Percentiles rank a stretch among this genome's conserved stretches.
Evolutionary conservation across 2,888 invertebrate species (phyloP).

Genomic region (Parochlus steinenii): DNA sequence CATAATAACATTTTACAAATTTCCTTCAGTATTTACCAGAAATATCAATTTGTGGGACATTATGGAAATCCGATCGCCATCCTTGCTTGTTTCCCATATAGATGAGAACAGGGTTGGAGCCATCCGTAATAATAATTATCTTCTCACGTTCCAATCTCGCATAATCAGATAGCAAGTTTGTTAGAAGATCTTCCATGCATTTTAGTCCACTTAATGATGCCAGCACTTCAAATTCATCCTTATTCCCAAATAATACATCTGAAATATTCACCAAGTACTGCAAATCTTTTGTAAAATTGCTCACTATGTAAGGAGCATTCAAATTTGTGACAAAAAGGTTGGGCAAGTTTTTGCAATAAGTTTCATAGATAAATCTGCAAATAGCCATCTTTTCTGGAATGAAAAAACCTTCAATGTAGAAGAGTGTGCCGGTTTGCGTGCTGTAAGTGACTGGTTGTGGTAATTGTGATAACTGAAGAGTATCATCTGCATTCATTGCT

Average conservation of each 20-base stretch:
- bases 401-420: conserved; percentile 42
- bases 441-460: too few relatives aligned
- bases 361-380: conserved; percentile 29
- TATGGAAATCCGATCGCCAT: not conserved
- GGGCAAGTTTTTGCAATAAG: conserved; percentile 25
- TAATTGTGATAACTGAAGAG: too few relatives aligned
- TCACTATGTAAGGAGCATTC: conserved; percentile 36
- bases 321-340: conserved; percentile 35
- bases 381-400: conserved; percentile 33
- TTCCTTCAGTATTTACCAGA: conserved; percentile 24
- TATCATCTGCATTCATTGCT: too few relatives aligned
- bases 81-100: conserved; percentile 1
- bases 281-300: conserved; percentile 27
- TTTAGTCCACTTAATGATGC: conserved; percentile 20
- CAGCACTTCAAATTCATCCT: conserved; percentile 34
- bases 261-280: conserved; percentile 30
- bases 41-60: conserved; percentile 28
- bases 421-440: too few relatives aligned
- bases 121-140: conserved; percentile 8
- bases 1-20: too few relatives aligned
- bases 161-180: conserved; percentile 15
- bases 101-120: conserved; percentile 11
- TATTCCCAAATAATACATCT: conserved; percentile 39
- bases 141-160: conserved; percentile 6
- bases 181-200: conserved; percentile 17